Conservation (phyloP, 2,797 vertebrate genomes). For the Cephalopachus bancanus region DNA sequence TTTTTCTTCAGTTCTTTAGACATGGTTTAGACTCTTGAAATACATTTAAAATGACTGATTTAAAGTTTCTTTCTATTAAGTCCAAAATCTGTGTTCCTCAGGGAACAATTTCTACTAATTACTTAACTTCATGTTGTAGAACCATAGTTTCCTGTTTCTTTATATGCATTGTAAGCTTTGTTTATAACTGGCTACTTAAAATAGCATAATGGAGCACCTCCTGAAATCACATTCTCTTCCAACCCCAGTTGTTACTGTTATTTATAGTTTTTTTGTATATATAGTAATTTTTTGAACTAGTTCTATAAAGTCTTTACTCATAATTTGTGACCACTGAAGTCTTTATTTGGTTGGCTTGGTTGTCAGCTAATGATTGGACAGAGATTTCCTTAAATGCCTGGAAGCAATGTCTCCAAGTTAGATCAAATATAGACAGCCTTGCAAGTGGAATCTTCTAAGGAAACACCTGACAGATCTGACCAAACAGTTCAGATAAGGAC, state of each 20-base stretch:
- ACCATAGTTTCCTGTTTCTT: background rate
- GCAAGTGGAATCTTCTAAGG: background rate
- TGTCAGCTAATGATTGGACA: background rate
- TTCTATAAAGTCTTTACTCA: background rate
- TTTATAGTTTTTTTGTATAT: background rate
- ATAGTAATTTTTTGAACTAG: background rate
- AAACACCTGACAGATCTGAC: background rate
- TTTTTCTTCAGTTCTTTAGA: background rate
- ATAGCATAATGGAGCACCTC: background rate
- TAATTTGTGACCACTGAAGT: background rate
- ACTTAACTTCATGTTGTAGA: background rate
- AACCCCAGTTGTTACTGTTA: background rate
- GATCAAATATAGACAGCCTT: background rate
- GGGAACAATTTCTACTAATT: background rate
- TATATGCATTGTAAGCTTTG: background rate
- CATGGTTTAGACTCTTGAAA: background rate
- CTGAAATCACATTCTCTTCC: background rate
- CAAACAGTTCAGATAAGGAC: background rate
- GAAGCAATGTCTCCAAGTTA: background rate
- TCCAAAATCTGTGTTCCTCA: background rate
- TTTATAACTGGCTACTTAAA: background rate
- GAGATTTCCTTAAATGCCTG: background rate
- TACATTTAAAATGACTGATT: background rate
- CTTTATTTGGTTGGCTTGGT: background rate
- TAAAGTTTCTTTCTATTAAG: background rate